These are phyloP conservation scores for Zophobas morio DNA, from an alignment of 1,140 invertebrate species.

Conservation along the genomic window DNA sequence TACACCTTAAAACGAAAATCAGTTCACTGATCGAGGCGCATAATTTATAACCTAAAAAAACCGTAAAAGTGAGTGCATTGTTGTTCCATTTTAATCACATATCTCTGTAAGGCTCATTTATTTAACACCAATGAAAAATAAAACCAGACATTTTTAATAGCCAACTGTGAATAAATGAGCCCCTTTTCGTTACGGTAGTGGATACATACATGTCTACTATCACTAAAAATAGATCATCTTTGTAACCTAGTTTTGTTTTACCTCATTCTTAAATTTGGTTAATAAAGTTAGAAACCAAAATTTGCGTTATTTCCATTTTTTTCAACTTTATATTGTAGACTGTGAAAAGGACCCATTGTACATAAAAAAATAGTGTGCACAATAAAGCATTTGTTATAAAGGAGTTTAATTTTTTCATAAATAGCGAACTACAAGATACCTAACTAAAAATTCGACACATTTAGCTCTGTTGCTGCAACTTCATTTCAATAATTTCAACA, in stretches of 20 bases:
- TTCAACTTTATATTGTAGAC: slow-evolving; percentile 31
- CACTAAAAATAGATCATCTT: not conserved
- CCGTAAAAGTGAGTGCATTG: not conserved
- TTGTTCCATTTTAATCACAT: slow-evolving; percentile 15
- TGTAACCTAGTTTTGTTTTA: not conserved
- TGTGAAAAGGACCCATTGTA: slow-evolving; percentile 50
- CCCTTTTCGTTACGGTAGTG: slow-evolving; percentile 14
- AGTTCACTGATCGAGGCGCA: too few relatives aligned
- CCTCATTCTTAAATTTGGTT: not conserved
- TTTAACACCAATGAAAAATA: not conserved
- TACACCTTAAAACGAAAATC: too few relatives aligned
- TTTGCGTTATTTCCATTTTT: not conserved
- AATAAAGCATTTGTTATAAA: slow-evolving; percentile 39
- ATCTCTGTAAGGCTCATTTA: slow-evolving; percentile 26
- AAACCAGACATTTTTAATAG: too few relatives aligned
- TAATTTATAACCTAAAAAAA: not conserved
- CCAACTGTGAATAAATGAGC: slow-evolving; percentile 3
- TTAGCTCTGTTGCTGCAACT: slow-evolving; percentile 68
- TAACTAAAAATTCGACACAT: not conserved
- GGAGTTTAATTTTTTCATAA: not conserved
- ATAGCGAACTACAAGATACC: too few relatives aligned
- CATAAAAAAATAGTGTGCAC: slow-evolving; percentile 44
- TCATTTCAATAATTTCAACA: slow-evolving; percentile 79
- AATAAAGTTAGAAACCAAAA: not conserved
- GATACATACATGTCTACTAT: slow-evolving; percentile 12